These are phyloP conservation scores for Hirudinaria manillensis DNA, from an alignment of 2,888 invertebrate species.

Conservation along the genomic window DNA sequence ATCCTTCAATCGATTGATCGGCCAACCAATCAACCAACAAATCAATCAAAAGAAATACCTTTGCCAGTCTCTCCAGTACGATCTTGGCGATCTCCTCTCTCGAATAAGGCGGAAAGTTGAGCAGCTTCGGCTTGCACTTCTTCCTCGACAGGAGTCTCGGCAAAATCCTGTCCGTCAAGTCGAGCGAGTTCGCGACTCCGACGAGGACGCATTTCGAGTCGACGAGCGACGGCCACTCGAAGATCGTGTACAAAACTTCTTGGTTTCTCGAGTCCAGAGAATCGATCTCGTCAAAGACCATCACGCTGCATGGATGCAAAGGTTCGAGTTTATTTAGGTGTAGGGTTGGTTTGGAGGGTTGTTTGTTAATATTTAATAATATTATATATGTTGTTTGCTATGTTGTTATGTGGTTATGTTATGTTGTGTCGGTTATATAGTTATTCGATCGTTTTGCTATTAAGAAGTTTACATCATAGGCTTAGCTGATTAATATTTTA, in stretches of 20 bases:
- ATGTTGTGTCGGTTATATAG: too few relatives aligned
- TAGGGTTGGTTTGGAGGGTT: neutral
- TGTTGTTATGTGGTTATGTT: too few relatives aligned
- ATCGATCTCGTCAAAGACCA: slow-evolving; percentile 91
- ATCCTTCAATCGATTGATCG: too few relatives aligned
- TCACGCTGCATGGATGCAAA: slow-evolving; percentile 53
- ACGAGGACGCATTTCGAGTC: slow-evolving; percentile 71
- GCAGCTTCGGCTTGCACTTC: slow-evolving; percentile 57
- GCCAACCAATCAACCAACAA: too few relatives aligned
- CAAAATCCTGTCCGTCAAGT: slow-evolving; percentile 81
- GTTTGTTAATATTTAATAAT: too few relatives aligned
- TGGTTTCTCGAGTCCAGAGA: slow-evolving; percentile 73
- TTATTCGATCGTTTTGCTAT: too few relatives aligned
- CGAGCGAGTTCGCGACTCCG: slow-evolving; percentile 90
- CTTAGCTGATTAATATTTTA: too few relatives aligned
- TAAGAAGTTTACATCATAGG: too few relatives aligned
- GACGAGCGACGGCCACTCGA: slow-evolving; percentile 78
- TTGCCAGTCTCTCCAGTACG: slow-evolving; percentile 69
- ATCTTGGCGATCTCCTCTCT: slow-evolving; percentile 82
- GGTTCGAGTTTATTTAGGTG: neutral
- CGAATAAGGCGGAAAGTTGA: slow-evolving; percentile 87
- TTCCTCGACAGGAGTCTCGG: slow-evolving; percentile 76
- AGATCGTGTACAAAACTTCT: slow-evolving; percentile 81
- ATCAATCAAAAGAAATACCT: slow-evolving; percentile 49
- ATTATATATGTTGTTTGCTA: too few relatives aligned